Base-by-base conservation (phyloP, 2,888 invertebrate genomes). In the Seira musarum region DNA sequence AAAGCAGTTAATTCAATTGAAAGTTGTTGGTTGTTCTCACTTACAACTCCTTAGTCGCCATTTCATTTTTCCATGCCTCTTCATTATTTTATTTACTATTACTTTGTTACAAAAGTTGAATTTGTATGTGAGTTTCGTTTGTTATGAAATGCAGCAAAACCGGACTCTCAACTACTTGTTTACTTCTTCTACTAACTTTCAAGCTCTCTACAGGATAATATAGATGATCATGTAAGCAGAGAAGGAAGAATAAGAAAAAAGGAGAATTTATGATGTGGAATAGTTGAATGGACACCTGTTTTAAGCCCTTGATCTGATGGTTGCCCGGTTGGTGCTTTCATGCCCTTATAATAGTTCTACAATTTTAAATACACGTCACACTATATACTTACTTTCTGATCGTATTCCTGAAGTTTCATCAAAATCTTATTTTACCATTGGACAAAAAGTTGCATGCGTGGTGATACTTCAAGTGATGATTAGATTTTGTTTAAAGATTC, bases 261-360 rank as follows among this genome's bases (percentile, higher is more conserved):
- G 67, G 66, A 84, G 82, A 73, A 84, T 84, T 84, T 84, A 84
- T 84, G 84, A 84, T 82, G 82, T 84, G 81, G 84, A 84, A 84
- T 84, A 81, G 81, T 82, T 81, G 84, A 81, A 80, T 82, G 82
- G 84, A 84, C 84, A 84, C 84, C 84, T 84, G 84, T 84, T 84
- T 84, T 82, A 79, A 82, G 76, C 81, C 73, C 74, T 80, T 77
- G 71, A 80, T 68, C 68, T 73, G 68, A 49, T 65, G 15, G 30
- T 60, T 75, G 75, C 72, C 66, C 75, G 66, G 75, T 64, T 69
- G 74, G 66, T 68, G n/a, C n/a, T n/a, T n/a, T n/a, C n/a, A n/a
- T 74, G 40, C 35, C 19, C n/a, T 80, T 67, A 70, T 17, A n/a
- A n/a, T n/a, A n/a, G n/a, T n/a, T n/a, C n/a, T n/a, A n/a, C n/a